Evolutionary conservation across 1,140 invertebrate species (phyloP).

Genomic region (Spodoptera frugiperda): DNA sequence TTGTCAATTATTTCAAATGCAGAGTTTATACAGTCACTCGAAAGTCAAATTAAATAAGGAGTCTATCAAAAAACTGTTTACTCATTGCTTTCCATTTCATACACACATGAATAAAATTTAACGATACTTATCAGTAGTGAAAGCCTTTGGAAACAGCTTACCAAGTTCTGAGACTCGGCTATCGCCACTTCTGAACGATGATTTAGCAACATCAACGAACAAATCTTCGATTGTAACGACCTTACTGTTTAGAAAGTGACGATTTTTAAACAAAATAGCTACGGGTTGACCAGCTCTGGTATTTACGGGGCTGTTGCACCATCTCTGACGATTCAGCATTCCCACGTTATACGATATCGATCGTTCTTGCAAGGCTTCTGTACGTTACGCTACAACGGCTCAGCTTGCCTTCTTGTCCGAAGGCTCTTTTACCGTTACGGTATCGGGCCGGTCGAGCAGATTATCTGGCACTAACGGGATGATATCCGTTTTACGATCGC

Average conservation of each 20-base stretch:
- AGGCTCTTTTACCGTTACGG: constrained; percentile 67
- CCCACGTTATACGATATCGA: constrained; percentile 69
- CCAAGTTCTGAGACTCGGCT: constrained; percentile 10
- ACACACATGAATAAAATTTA: constrained; percentile 27
- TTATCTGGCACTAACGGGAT: constrained; percentile 71
- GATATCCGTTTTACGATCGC: constrained; percentile 52
- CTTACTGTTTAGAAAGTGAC: constrained; percentile 54
- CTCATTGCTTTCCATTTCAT: constrained; percentile 43
- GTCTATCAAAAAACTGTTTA: constrained; percentile 37
- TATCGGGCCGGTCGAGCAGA: constrained; percentile 58
- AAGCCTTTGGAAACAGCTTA: constrained; percentile 34
- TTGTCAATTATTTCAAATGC: background rate
- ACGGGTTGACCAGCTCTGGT: constrained; percentile 11
- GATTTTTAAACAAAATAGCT: constrained; percentile 45
- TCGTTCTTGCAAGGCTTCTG: constrained; percentile 71
- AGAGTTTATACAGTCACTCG: background rate
- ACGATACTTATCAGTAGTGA: constrained; percentile 30
- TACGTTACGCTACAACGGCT: constrained; percentile 57
- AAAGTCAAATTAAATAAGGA: constrained; percentile 7
- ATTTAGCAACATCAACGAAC: constrained; percentile 46
- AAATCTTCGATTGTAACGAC: constrained; percentile 36
- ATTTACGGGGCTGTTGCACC: constrained; percentile 31
- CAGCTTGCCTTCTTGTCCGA: constrained; percentile 53
- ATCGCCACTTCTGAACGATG: constrained; percentile 49
- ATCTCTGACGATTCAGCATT: constrained; percentile 49